Base-by-base conservation (phyloP, 2,888 invertebrate genomes). In the Eupithecia centaureata region DNA sequence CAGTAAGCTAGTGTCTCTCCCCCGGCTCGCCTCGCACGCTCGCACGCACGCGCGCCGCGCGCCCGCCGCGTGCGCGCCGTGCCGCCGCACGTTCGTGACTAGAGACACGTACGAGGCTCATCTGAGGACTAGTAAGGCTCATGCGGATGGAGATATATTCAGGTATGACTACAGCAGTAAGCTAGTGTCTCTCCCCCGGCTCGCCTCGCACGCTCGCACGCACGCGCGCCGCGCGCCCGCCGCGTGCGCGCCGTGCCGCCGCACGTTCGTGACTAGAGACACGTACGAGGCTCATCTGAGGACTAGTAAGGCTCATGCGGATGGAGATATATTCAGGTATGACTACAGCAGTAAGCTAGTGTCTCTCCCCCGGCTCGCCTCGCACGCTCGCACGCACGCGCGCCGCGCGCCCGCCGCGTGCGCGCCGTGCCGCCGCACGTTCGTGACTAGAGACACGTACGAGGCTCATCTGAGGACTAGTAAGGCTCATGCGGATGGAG, bases 161-260 rank as follows among this genome's bases (percentile, higher is more conserved):
- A 52, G 52, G 52, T 32, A 47, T n/a, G n/a, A n/a, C n/a, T n/a
- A n/a, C n/a, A n/a, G 52, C 52, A 15, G 25, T 5, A 52, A 52
- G 52, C 52, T 27, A 27, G 52, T 52, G 25, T 25, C 52, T 5
- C 13, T 1, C 52, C 0, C 52, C 13, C 52, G 25, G 15, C 52
- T 52, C 10, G 15, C 52, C 52, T 5, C 22, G 15, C 52, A 52
- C 15, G 25, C 7, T 0, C 52, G 52, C 1, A 52, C 25, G 5
- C 52, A 52, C 15, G 0, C 52, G 7, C 18, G 5, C 13, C 27
- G 52, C 0, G 18, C 15, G 27, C 8, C 10, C 7, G 52, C 52
- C 15, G 25, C 13, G 5, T 52, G 52, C 52, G 27, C 27, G 5
- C 27, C 27, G 25, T 52, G 52, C 52, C 5, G 15, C 1, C 27